phyloP scores from a whole-genome alignment of 1,140 invertebrate species.

The Carcinoscorpius rotundicauda region DNA sequence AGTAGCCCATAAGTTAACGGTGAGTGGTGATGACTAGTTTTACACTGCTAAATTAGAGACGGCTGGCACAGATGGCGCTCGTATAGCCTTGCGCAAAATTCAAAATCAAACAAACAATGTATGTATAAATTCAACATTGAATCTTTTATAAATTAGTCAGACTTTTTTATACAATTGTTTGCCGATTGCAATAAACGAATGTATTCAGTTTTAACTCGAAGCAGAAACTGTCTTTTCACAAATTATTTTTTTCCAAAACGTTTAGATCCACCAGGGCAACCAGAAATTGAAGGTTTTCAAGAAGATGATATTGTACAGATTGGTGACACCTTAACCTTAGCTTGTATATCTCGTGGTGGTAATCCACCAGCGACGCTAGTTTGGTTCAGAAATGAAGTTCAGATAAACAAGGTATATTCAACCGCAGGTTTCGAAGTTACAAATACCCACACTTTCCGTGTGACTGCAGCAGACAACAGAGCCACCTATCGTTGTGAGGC shows the following conservation, averaged over 20 bases:
- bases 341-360: slow-evolving; percentile 79
- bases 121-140: too few species aligned
- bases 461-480: slow-evolving; percentile 77
- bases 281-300: slow-evolving; percentile 84
- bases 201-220: too few species aligned
- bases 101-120: too few species aligned
- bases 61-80: too few species aligned
- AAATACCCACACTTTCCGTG: slow-evolving; percentile 71
- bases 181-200: too few species aligned
- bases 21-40: too few species aligned
- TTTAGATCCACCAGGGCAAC: slow-evolving; percentile 76
- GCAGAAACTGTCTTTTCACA: too few species aligned
- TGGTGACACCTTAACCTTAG: slow-evolving; percentile 73
- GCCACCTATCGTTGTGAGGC: slow-evolving; percentile 85
- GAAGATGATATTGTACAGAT: slow-evolving; percentile 64
- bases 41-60: too few species aligned
- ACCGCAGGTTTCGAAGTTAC: slow-evolving; percentile 64
- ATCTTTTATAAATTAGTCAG: too few species aligned
- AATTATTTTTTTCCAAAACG: neutral
- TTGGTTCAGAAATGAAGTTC: slow-evolving; percentile 76
- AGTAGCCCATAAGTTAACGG: too few species aligned
- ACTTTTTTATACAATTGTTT: too few species aligned
- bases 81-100: too few species aligned
- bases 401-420: slow-evolving; percentile 41
- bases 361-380: slow-evolving; percentile 88